These are phyloP conservation scores for Pseudococcus viburni DNA, from an alignment of 2,888 invertebrate species.

Conservation along the genomic window DNA sequence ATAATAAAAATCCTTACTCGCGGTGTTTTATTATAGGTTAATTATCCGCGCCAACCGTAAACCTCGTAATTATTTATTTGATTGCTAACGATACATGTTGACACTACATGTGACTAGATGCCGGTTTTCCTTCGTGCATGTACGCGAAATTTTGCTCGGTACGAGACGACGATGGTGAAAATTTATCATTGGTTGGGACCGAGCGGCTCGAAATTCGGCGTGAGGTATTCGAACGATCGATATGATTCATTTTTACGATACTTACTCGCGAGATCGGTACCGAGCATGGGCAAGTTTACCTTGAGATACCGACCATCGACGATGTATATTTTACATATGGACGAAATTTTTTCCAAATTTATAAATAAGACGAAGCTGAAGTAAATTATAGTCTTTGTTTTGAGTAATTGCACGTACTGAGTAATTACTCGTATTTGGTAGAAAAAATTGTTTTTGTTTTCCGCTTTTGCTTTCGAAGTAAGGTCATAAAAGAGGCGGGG, in stretches of 20 bases:
- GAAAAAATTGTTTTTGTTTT: constrained; percentile 18
- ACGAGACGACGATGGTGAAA: background rate
- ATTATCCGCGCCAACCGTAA: background rate
- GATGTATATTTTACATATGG: background rate
- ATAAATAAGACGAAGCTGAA: background rate
- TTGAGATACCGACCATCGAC: background rate
- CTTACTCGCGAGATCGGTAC: background rate
- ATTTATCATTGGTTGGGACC: background rate
- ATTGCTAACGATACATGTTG: background rate
- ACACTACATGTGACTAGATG: background rate
- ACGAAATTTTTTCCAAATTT: background rate
- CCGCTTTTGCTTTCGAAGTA: constrained; percentile 12
- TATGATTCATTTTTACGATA: background rate
- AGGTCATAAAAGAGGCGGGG: constrained; percentile 3
- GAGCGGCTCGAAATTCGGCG: no score
- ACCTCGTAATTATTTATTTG: constrained; percentile 27
- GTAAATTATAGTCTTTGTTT: constrained; percentile 4
- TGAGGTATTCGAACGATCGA: background rate
- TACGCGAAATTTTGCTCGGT: background rate
- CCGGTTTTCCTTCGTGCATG: background rate
- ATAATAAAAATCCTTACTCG: background rate
- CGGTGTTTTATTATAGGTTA: background rate
- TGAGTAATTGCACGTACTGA: background rate
- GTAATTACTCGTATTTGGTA: background rate
- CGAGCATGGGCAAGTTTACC: background rate